Evolutionary conservation across 2,797 vertebrate species (phyloP).

Genomic region (Xenops minutus): DNA sequence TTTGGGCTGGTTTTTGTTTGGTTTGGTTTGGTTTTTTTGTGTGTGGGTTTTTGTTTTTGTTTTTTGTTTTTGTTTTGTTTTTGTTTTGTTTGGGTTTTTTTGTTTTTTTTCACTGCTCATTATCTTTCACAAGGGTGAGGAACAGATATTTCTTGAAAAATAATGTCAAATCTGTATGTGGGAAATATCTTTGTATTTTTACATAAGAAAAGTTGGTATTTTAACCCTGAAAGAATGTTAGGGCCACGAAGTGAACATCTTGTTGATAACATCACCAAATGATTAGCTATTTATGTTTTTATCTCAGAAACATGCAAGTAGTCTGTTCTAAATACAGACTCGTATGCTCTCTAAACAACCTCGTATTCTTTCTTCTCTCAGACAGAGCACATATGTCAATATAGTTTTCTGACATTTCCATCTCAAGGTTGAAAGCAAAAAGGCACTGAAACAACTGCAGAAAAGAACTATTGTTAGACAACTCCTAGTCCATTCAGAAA

Average conservation of each 20-base stretch:
- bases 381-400: neutral
- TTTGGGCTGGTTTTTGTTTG: neutral
- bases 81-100: too few species aligned
- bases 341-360: neutral
- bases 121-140: neutral
- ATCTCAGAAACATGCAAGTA: neutral
- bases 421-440: neutral
- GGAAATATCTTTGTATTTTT: neutral
- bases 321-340: neutral
- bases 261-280: neutral
- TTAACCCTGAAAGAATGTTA: neutral
- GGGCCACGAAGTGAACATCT: neutral
- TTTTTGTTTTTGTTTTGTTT: too few species aligned
- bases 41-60: too few species aligned
- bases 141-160: neutral
- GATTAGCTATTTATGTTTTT: neutral
- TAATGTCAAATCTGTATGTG: neutral
- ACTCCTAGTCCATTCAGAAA: neutral
- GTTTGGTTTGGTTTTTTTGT: too few species aligned
- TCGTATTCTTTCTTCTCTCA: neutral
- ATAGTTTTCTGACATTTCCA: neutral
- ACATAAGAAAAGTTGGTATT: neutral
- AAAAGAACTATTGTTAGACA: neutral
- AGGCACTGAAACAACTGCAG: neutral
- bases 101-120: neutral